These are phyloP conservation scores for Kryptolebias marmoratus DNA, from an alignment of 2,113 vertebrate species.

Conservation along the genomic window DNA sequence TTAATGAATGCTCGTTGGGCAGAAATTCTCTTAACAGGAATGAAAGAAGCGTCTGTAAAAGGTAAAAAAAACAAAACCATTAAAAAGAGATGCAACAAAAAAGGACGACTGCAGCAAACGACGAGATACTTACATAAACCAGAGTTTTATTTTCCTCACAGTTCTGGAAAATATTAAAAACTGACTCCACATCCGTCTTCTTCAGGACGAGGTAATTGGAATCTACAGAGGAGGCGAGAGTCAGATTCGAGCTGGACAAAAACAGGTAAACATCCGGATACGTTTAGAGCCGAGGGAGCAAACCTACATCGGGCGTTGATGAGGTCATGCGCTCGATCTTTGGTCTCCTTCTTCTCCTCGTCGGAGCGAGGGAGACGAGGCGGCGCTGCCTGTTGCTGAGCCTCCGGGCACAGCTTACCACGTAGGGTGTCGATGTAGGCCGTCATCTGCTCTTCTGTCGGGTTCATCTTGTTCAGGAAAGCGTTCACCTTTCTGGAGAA, in stretches of 20 bases:
- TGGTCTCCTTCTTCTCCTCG: conserved; percentile 70
- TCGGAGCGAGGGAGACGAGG: conserved; percentile 47
- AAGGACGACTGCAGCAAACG: background rate
- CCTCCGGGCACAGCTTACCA: conserved; percentile 71
- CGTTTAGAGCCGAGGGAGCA: background rate
- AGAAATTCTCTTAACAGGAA: conserved; percentile 73
- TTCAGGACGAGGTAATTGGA: conserved; percentile 72
- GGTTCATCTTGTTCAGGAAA: conserved; percentile 75
- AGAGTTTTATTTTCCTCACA: conserved; percentile 78
- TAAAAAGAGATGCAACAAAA: background rate
- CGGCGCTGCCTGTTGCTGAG: background rate
- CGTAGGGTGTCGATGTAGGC: conserved; percentile 69
- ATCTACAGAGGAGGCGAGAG: conserved; percentile 57
- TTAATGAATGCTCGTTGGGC: conserved; percentile 63
- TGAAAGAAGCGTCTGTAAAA: conserved; percentile 74
- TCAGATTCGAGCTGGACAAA: background rate
- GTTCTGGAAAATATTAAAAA: conserved; percentile 81
- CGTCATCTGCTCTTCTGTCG: conserved; percentile 72
- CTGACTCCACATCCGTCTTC: conserved; percentile 72
- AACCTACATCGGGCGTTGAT: conserved; percentile 74
- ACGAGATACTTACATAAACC: conserved; percentile 75
- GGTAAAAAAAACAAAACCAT: background rate
- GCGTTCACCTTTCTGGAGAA: conserved; percentile 75
- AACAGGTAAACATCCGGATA: background rate
- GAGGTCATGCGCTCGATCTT: conserved; percentile 70